Conservation (phyloP, 2,113 vertebrate genomes). For the Pteruthius melanotis region DNA sequence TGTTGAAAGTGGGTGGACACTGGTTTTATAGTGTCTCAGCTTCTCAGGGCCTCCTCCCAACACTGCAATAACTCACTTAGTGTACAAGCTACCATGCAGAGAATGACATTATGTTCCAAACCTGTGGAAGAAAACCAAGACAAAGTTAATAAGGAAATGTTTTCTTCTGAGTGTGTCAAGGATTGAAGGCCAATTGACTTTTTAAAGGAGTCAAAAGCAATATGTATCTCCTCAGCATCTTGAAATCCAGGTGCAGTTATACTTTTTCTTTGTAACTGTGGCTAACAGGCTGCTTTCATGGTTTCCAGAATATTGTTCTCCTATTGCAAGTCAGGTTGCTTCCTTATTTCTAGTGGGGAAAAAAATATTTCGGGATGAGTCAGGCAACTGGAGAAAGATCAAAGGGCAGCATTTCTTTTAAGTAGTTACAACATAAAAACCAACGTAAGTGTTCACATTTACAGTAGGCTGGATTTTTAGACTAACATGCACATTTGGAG, state of each 20-base stretch:
- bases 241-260: constrained; percentile 8
- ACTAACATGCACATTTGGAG: neutral
- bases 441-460: neutral
- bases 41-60: neutral
- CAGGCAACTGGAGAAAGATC: neutral
- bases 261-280: constrained; percentile 15
- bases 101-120: neutral
- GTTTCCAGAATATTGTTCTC: constrained; percentile 6
- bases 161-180: neutral
- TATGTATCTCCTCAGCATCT: constrained; percentile 24
- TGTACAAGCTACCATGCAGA: neutral
- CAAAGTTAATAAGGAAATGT: neutral
- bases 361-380: neutral
- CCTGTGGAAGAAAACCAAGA: neutral
- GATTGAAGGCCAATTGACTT: constrained; percentile 17
- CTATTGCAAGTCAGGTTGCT: neutral
- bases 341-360: constrained; percentile 26
- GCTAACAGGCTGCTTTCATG: neutral
- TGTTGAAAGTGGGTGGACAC: neutral
- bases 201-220: constrained; percentile 17
- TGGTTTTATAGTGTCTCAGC: neutral
- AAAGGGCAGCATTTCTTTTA: neutral
- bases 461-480: neutral
- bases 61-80: neutral
- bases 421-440: neutral